Base-by-base conservation (phyloP, 2,113 vertebrate species). In the Carassius gibelio region DNA sequence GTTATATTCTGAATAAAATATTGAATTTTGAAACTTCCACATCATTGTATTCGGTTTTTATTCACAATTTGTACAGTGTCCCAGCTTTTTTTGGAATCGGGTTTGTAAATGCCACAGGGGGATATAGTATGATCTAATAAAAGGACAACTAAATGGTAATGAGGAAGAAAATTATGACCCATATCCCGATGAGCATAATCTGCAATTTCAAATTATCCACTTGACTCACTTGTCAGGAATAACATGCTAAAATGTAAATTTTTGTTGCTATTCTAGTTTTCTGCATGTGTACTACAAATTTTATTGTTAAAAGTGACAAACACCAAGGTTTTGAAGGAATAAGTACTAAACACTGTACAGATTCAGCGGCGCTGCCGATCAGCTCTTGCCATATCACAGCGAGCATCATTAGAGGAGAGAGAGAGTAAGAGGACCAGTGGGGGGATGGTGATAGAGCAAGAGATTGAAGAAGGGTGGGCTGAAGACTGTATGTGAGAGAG, bases 351-450 rank as follows among this genome's bases (percentile, higher is more conserved):
- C 68, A 45, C 26, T 57, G 50, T 77, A 3, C 36, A 77, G 26
- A 36, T n/a, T n/a, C 36, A 71, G 57, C 21, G 30, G 23, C 9
- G 19, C 76, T 79, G 57, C 55, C 19, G 21, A 79, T 23, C 21
- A 79, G 76, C 64, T 82, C 45, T 30, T 69, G 45, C 62, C 48
- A 8, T 69, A 55, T 82, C 45, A 69, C 45, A 36, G 45, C 6
- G 10, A 82, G 80, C 26, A 52, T 82, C 80, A 81, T 81, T 57
- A 77, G 68, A 57, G 85, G 87, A 91, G 26, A 38, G 64, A 77
- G 75, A 38, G 62, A 78, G 62, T 36, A 45, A 48, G 36, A 82
- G 61, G 36, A 66, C 4, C 52, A 48, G 50, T 59, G 75, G 81
- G 86, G 81, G 81, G 81, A 83, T 77, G 81, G 64, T 83, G 75